Evolutionary conservation across 2,113 vertebrate species (phyloP), one percentile per base, ranked within the genome.

Genomic region (Peromyscus polionotus): DNA sequence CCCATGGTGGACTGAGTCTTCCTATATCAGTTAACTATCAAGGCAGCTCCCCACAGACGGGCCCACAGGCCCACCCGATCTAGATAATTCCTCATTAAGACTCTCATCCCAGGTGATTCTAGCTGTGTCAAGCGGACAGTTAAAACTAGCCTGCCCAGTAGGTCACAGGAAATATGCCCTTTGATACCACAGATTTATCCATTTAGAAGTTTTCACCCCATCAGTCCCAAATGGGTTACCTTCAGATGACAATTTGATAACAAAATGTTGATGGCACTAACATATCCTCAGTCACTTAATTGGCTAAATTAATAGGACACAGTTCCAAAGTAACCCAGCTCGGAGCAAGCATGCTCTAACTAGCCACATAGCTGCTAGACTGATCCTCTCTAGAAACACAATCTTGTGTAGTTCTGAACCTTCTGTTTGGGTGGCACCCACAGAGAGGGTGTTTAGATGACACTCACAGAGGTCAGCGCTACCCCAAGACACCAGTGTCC

Each of bases 181-280:
- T 45, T 20, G n/a, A 48, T 4, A 45, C n/a, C 31, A 36, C 1
- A 31, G 68, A 57, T 4, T 16, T 80, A 92, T n/a, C 16, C 39
- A 2, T 61, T 79, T 88, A 39, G 28, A 31, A 73, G 3, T 90
- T 88, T 59, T 90, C 31, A 68, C 45, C 54, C 7, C 20, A 10
- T 68, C 22, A 36, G 92, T 93, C 14, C 33, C 26, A 92, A 39
- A 12, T 59, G 26, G 31, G 48, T 93, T 67, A 80, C 28, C 33
- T 86, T 86, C 91, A 80, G 70, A n/a, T 79, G 87, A 68, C 72
- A 97, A 67, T 88, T 76, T 79, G 91, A 90, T 94, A 80, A 79
- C 48, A 84, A 39, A 0, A 7, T 73, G 94, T 48, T 88, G 67
- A 90, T 57, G 91, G 33, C 73, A 51, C 85, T 48, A 57, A 0